These are phyloP conservation scores for Antechinus flavipes DNA, from an alignment of 2,113 vertebrate genomes.

Conservation along the genomic window DNA sequence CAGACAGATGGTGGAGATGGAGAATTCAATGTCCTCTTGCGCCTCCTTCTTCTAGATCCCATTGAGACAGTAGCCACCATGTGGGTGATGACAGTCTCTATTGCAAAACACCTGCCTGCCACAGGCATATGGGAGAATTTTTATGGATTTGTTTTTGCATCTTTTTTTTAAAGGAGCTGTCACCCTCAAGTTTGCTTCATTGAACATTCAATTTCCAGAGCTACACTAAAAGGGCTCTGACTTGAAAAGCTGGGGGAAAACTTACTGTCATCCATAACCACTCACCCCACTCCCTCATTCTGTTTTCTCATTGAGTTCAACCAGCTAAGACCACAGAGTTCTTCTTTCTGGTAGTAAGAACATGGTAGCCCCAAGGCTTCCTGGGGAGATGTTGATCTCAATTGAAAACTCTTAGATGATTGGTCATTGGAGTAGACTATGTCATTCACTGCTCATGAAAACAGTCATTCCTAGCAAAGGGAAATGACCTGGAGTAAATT, in stretches of 20 bases:
- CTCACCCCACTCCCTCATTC: neutral
- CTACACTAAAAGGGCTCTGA: neutral
- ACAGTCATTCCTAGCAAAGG: neutral
- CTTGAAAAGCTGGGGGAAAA: conserved; percentile 44
- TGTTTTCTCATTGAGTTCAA: conserved; percentile 39
- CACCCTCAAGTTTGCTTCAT: neutral
- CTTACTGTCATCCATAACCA: neutral
- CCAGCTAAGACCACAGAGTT: conserved; percentile 24
- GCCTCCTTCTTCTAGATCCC: neutral
- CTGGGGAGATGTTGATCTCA: neutral
- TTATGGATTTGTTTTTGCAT: neutral
- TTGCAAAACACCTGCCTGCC: neutral
- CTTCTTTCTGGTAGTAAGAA: conserved; percentile 35
- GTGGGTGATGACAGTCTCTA: neutral
- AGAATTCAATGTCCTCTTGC: neutral
- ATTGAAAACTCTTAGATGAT: neutral
- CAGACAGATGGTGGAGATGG: neutral
- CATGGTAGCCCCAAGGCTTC: neutral
- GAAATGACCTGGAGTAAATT: neutral
- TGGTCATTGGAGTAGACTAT: neutral
- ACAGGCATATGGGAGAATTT: neutral
- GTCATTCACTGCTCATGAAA: neutral
- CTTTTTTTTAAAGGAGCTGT: conserved; percentile 46
- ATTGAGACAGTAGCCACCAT: accelerated
- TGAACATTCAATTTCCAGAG: conserved; percentile 23